These are phyloP conservation scores for Thelaira solivaga DNA, from an alignment of 2,888 invertebrate species.

Conservation along the genomic window DNA sequence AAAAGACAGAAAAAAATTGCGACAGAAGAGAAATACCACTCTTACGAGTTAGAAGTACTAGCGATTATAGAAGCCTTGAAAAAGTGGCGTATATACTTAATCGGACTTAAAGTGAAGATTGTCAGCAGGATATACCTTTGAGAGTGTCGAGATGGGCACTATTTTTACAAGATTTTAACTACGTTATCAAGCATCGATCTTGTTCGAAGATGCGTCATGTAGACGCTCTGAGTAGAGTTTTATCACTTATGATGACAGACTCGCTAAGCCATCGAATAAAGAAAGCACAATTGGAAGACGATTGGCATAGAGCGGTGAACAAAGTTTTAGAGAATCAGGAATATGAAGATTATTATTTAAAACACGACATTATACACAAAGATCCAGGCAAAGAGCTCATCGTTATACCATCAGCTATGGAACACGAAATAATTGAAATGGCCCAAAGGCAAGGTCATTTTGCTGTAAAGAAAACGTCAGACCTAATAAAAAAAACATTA, in stretches of 20 bases:
- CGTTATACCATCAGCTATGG: not conserved
- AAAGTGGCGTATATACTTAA: conserved; percentile 47
- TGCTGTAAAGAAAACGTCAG: conserved; percentile 65
- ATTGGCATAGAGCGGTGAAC: conserved; percentile 49
- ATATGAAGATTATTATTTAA: conserved; percentile 51
- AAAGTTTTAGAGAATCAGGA: conserved; percentile 40
- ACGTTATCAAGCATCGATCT: conserved; percentile 52
- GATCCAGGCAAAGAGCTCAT: conserved; percentile 20
- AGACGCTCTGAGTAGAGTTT: conserved; percentile 48
- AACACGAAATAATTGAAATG: too few species aligned
- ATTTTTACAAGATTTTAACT: conserved; percentile 53
- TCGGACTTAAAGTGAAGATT: conserved; percentile 45
- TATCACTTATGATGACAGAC: not conserved
- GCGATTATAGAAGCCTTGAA: not conserved
- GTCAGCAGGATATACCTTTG: conserved; percentile 45
- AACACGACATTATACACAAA: too few species aligned
- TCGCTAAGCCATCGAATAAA: conserved; percentile 28
- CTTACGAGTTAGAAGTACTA: not conserved
- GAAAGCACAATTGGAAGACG: conserved; percentile 48
- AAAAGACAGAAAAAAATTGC: too few species aligned
- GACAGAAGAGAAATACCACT: not conserved
- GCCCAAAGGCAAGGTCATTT: conserved; percentile 70
- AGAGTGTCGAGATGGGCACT: conserved; percentile 51
- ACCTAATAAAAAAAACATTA: conserved; percentile 56
- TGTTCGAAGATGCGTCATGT: conserved; percentile 55